phyloP scores from a whole-genome alignment of 2,113 vertebrate species.

The Phaethornis superciliosus region DNA sequence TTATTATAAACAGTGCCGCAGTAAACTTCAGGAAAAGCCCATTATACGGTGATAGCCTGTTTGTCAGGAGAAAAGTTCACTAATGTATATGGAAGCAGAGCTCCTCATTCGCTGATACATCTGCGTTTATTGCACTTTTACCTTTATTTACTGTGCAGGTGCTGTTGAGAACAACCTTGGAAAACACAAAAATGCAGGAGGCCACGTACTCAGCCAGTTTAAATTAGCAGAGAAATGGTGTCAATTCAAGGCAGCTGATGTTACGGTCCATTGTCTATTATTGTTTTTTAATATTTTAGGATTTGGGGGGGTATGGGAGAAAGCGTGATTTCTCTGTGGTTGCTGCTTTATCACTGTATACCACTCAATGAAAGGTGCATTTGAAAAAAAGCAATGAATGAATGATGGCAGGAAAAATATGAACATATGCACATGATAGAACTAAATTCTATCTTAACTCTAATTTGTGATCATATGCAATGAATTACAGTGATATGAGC shows the following conservation, averaged over 20 bases:
- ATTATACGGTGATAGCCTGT: conserved; percentile 70
- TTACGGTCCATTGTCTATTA: background rate
- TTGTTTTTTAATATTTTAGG: conserved; percentile 9
- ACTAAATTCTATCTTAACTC: conserved; percentile 38
- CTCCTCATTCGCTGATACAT: conserved; percentile 4
- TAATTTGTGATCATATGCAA: conserved; percentile 23
- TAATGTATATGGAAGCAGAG: conserved; percentile 59
- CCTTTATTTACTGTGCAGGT: conserved; percentile 65
- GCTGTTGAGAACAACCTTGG: conserved; percentile 41
- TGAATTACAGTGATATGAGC: conserved; percentile 35
- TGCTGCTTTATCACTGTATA: background rate
- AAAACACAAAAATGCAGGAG: conserved; percentile 19
- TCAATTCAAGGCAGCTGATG: background rate
- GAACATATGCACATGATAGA: background rate
- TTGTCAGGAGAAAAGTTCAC: conserved; percentile 69
- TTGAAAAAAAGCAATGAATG: background rate
- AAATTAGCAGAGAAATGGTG: conserved; percentile 16
- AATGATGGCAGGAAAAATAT: background rate
- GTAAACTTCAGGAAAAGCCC: conserved; percentile 72
- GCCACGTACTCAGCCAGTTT: background rate
- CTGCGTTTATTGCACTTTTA: conserved; percentile 54
- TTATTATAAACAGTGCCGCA: conserved; percentile 74
- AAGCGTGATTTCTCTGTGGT: background rate
- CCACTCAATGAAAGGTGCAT: conserved; percentile 15
- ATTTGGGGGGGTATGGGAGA: background rate